These are phyloP conservation scores for human DNA, from an alignment of 2,113 vertebrate genomes.

Conservation along the genomic window GRCh38 chr20:57956001-57956500, in stretches of 20 bases:
- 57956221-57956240: fast-evolving
- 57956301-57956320: no score
- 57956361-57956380: neutral
- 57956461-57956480: neutral
- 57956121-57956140: neutral
- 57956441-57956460: fast-evolving
- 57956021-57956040: neutral
- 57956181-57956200: fast-evolving
- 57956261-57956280: neutral
- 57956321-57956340: fast-evolving
- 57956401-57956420: neutral
- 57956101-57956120: neutral
- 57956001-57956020: neutral
- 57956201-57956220: neutral
- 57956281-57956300: no score
- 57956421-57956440: fast-evolving
- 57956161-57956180: neutral
- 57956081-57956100: fast-evolving
- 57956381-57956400: no score
- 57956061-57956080: neutral
- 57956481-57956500: neutral
- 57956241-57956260: no score
- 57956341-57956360: neutral
- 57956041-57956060: neutral
- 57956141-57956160: neutral